These are phyloP conservation scores for Calephelis virginiensis DNA, from an alignment of 1,140 invertebrate species.

Conservation along the genomic window DNA sequence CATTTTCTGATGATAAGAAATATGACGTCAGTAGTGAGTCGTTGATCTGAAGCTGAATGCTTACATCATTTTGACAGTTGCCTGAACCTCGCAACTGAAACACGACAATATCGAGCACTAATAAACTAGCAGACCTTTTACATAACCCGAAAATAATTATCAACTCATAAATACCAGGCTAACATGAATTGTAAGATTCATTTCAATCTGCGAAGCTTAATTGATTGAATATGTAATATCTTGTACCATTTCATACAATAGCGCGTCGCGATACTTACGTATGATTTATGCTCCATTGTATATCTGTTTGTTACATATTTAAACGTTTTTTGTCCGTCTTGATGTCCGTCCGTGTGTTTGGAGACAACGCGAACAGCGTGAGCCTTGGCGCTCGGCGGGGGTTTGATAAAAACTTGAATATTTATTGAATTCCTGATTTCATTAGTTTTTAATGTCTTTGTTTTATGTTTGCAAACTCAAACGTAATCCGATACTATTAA, in stretches of 20 bases:
- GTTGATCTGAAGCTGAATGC: no score
- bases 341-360: constrained; percentile 30
- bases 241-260: constrained; percentile 9
- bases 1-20: no score
- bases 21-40: no score
- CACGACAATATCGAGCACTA: no score
- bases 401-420: constrained; percentile 25
- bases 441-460: constrained; percentile 15
- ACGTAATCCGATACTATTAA: not conserved
- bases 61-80: no score
- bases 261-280: constrained; percentile 13
- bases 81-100: no score
- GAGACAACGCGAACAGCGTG: constrained; percentile 36
- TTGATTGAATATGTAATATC: constrained; percentile 6
- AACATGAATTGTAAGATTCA: no score
- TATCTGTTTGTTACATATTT: constrained; percentile 28
- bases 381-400: constrained; percentile 37
- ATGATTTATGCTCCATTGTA: constrained; percentile 14
- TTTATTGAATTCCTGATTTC: constrained; percentile 13
- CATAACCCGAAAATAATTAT: no score
- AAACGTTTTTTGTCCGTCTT: constrained; percentile 33
- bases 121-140: no score
- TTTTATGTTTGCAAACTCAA: constrained; percentile 6
- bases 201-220: not conserved
- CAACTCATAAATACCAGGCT: no score